Conservation (phyloP, 2,113 vertebrate genomes). For the Rhadina sibilatrix region DNA sequence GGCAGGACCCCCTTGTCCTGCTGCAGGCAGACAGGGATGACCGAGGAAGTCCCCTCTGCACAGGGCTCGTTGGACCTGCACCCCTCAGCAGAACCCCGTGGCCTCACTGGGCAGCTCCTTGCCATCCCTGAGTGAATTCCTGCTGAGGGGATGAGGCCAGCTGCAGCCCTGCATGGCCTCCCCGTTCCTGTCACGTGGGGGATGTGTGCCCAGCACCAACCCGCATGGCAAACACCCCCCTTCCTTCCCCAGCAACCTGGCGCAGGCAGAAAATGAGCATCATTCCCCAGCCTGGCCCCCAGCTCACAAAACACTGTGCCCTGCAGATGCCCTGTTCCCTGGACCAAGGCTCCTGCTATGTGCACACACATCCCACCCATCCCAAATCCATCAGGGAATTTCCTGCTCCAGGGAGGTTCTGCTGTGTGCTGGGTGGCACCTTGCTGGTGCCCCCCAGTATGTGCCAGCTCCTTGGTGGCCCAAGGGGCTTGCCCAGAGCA, state of each 20-base stretch:
- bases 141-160: accelerated
- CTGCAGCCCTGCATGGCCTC: neutral
- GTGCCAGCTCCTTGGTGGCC: neutral
- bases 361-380: neutral
- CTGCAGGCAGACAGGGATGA: neutral
- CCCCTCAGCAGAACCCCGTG: accelerated
- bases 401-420: neutral
- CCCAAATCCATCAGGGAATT: neutral
- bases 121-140: neutral
- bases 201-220: neutral
- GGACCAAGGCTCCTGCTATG: accelerated
- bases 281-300: neutral
- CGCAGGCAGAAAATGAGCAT: neutral
- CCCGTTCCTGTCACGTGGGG: accelerated
- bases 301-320: neutral
- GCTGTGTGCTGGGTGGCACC: neutral
- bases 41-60: neutral
- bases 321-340: neutral
- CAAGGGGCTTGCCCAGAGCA: neutral
- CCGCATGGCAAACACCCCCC: neutral
- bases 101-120: accelerated
- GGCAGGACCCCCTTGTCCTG: neutral
- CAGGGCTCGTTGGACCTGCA: accelerated
- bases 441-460: neutral
- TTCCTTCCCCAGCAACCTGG: neutral